These are phyloP conservation scores for Bagarius yarrelli DNA, from an alignment of 2,113 vertebrate species.

Conservation along the genomic window DNA sequence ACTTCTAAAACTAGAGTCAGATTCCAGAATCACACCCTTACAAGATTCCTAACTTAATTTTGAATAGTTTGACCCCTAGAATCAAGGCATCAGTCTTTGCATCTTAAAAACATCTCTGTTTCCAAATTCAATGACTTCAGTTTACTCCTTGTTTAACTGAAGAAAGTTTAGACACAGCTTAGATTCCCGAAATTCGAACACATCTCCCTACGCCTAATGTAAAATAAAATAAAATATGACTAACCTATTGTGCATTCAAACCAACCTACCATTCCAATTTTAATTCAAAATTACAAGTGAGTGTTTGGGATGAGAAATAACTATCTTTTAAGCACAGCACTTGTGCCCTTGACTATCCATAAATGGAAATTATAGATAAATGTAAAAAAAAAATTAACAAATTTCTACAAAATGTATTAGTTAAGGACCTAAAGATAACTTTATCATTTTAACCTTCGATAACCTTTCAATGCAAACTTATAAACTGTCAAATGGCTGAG, in stretches of 20 bases:
- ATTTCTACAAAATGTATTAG: conserved; percentile 4
- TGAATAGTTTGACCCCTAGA: too few relatives aligned
- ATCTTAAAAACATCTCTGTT: too few relatives aligned
- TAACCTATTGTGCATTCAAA: neutral
- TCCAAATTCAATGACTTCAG: neutral
- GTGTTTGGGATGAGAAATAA: conserved; percentile 4
- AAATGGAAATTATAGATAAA: conserved; percentile 22
- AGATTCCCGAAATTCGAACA: too few relatives aligned
- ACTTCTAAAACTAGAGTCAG: too few relatives aligned
- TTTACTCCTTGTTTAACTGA: neutral
- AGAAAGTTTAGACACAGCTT: too few relatives aligned
- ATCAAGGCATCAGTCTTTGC: too few relatives aligned
- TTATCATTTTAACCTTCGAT: conserved; percentile 33
- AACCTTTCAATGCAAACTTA: conserved; percentile 39
- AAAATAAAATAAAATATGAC: neutral
- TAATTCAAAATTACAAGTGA: neutral
- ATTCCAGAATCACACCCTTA: too few relatives aligned
- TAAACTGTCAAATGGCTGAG: conserved; percentile 59
- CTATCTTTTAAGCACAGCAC: conserved; percentile 8
- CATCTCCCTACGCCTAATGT: neutral
- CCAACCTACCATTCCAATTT: neutral
- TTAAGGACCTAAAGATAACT: conserved; percentile 23
- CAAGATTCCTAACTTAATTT: too few relatives aligned
- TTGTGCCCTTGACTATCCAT: neutral
- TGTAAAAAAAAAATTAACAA: conserved; percentile 19